Percentiles rank a stretch among this genome's conserved stretches.
Evolutionary conservation across 1,140 invertebrate genomes (phyloP).

Genomic region (Dinothrombium tinctorium): DNA sequence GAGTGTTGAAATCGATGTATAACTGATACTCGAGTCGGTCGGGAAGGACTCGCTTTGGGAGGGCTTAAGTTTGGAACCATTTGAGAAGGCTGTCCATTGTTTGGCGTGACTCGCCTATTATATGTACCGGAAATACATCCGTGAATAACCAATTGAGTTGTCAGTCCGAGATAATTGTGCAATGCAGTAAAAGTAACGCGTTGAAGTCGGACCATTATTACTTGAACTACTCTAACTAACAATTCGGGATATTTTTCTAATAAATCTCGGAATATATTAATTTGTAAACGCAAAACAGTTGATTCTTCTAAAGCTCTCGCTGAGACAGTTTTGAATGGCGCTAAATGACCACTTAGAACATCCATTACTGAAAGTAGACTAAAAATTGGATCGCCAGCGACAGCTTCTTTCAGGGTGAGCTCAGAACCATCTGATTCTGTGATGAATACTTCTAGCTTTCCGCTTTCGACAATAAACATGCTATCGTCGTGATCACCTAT

Average conservation of each 20-base stretch:
- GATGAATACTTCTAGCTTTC: slow-evolving; percentile 73
- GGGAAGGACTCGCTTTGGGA: slow-evolving; percentile 93
- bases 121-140: neutral
- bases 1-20: slow-evolving; percentile 75
- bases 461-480: slow-evolving; percentile 87
- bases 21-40: too few relatives aligned
- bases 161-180: slow-evolving; percentile 79
- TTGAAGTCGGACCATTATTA: slow-evolving; percentile 92
- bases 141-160: slow-evolving; percentile 69
- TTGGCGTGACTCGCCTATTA: neutral
- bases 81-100: neutral
- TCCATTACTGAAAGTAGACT: slow-evolving; percentile 90
- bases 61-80: neutral
- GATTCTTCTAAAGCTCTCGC: slow-evolving; percentile 73
- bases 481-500: slow-evolving; percentile 86
- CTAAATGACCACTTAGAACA: slow-evolving; percentile 71
- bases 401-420: slow-evolving; percentile 65
- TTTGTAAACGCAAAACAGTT: slow-evolving; percentile 40
- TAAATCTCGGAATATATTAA: slow-evolving; percentile 22
- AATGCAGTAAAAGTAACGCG: slow-evolving; percentile 91
- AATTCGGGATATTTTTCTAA: slow-evolving; percentile 66
- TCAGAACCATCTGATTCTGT: slow-evolving; percentile 31
- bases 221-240: slow-evolving; percentile 81
- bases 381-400: slow-evolving; percentile 78
- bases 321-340: slow-evolving; percentile 90